Percentiles rank a stretch among this genome's conserved stretches.
These are phyloP conservation scores for Drosophila flavopinicola DNA, from an alignment of 2,888 invertebrate species.

Conservation along the genomic window DNA sequence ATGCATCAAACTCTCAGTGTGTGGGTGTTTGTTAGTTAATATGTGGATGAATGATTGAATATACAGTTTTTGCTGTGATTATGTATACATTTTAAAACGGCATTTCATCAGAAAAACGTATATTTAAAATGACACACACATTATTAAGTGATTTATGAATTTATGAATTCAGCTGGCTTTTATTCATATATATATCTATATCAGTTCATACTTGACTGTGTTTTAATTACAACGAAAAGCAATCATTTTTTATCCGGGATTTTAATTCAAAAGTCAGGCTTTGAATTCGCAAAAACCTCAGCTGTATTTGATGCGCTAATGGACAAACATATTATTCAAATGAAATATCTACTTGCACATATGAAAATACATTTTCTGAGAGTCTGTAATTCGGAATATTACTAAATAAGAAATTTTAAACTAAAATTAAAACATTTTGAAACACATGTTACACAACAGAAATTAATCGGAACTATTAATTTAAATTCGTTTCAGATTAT, in stretches of 20 bases:
- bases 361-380: not conserved
- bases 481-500: too few relatives aligned
- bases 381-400: too few relatives aligned
- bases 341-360: conserved; percentile 4
- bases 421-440: too few relatives aligned
- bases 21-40: not conserved
- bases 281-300: not conserved
- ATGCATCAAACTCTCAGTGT: conserved; percentile 15
- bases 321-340: too few relatives aligned
- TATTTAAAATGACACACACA: conserved; percentile 29
- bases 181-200: not conserved
- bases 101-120: conserved; percentile 53
- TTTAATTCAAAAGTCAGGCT: too few relatives aligned
- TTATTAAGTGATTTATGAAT: conserved; percentile 23
- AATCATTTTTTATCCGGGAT: too few relatives aligned
- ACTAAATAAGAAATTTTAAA: too few relatives aligned
- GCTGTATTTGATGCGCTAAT: too few relatives aligned
- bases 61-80: conserved; percentile 45
- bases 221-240: too few relatives aligned
- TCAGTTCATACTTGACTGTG: not conserved
- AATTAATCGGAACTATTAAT: too few relatives aligned
- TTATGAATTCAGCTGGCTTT: conserved; percentile 9
- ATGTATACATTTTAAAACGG: conserved; percentile 46
- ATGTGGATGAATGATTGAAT: conserved; percentile 9
- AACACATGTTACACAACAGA: too few relatives aligned